Evolutionary conservation across 2,888 invertebrate species (phyloP), one percentile per base, ranked within the genome.

Genomic region (Drosophila paucipuncta): DNA sequence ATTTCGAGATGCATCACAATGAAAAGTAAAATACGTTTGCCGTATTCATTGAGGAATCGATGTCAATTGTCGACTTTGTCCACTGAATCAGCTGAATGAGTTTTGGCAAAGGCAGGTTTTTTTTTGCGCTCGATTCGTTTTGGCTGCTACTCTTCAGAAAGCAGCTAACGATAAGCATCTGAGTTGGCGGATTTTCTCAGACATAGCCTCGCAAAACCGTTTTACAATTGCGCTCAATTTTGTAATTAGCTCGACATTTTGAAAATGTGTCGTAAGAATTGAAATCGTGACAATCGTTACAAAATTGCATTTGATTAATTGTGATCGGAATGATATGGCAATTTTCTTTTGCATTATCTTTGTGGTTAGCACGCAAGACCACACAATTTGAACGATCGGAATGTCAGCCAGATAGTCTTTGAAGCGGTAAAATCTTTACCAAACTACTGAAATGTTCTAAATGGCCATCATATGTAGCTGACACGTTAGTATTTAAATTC

Each of bases 301-400:
- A 71, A 52, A 37, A 67, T 59, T 63, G n/a, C 9, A 4, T 70
- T 73, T 90, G 91, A 91, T 91, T 91, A 85, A 91, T 90, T 76
- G 50, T 39, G 7, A 30, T 22, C 4, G 7, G 35, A 31, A 80
- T 90, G 91, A 90, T 64, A 68, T 30, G 30, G 73, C 84, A 89
- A 64, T 41, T 80, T 76, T 70, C 7, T 28, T 18, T 54, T 30
- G 13, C 16, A 49, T 47, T 59, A 59, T 68, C 11, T 37, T 71
- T 90, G 91, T 59, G 89, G 91, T 77, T 82, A 50, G 30, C 39
- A 41, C 39, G 50, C 16, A 28, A 71, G 80, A 91, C 90, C 88
- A 89, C 88, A 86, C 82, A 85, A 68, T 80, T 41, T 16, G 52
- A 22, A 35, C 10, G 5, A 22, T 39, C n/a, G 9, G 53, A 22